Base-by-base conservation (phyloP, 2,113 vertebrate species). In the Pteronura brasiliensis region DNA sequence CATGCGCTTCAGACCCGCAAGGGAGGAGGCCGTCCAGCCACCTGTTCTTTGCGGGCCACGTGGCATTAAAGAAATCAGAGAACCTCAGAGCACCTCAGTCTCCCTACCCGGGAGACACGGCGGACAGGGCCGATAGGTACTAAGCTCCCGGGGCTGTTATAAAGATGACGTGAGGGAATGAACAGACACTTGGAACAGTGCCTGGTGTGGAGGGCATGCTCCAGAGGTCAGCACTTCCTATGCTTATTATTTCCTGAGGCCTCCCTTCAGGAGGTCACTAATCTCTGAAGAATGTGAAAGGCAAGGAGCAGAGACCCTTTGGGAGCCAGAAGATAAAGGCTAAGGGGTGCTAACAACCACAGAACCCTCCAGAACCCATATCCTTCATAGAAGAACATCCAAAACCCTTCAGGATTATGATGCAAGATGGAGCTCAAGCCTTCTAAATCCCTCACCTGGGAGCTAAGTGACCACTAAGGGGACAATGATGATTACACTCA, bases 1-100 rank as follows among this genome's bases (percentile, higher is more conserved):
- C 83, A 44, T 42, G 47, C 10, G 96, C 95, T 97, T 93, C 97
- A 97, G 88, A 49, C 87, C 89, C 91, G 89, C 93, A 80, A 49
- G 88, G 27, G 79, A 93, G 82, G 92, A 97, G 93, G 89, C n/a
- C 1, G 15, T 63, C 34, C 36, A 29, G 2, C 20, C 15, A 9
- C 25, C n/a, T 20, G 67, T 80, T 88, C 14, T 49, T 17, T 55
- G 47, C 42, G 55, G 79, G 42, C n/a, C 69, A 0, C 1, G 9
- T 36, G 82, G 49, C 0, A 0, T 2, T 21, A 6, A 67, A 57
- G 61, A 80, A 69, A 31, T 77, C 86, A 42, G 1, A 11, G 77
- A 84, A 49, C 47, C 31, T 69, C 71, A 13, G 0, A 13, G 39
- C 10, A 7, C 18, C 83, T 98, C 27, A 1, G 87, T 84, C 57